A percentile compares a stretch with the other conserved stretches of the same genome.
These are phyloP conservation scores for Petrocephalus microphthalmus DNA, from an alignment of 2,113 vertebrate genomes.

Conservation along the genomic window DNA sequence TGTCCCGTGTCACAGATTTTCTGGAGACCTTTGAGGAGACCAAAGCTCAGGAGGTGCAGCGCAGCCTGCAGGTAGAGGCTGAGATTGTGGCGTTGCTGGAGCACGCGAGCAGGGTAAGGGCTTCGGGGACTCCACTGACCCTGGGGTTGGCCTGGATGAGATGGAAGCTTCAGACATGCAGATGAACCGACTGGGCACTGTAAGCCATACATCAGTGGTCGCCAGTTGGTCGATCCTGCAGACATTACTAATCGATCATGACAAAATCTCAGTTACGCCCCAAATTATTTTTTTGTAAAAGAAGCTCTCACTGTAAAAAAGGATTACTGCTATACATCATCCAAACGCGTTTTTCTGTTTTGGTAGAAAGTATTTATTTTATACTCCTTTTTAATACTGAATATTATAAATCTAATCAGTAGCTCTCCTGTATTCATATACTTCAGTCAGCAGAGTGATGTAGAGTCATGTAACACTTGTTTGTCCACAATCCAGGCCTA, in stretches of 20 bases:
- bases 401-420: neutral
- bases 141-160: neutral
- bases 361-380: neutral
- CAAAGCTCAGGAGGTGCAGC: conserved; percentile 65
- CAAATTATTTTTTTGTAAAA: neutral
- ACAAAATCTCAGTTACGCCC: neutral
- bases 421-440: neutral
- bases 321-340: neutral
- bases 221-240: neutral
- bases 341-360: neutral
- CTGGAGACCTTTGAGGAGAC: conserved; percentile 73
- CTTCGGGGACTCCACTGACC: neutral
- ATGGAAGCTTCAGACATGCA: neutral
- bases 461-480: neutral
- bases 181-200: neutral
- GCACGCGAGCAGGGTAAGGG: conserved; percentile 74
- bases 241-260: neutral
- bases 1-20: conserved; percentile 63
- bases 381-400: neutral
- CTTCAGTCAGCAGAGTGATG: neutral
- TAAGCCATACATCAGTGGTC: neutral
- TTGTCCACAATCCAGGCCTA: neutral
- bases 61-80: conserved; percentile 67
- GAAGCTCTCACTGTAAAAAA: neutral
- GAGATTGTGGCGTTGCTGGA: conserved; percentile 78